Conservation (phyloP, 2,888 invertebrate genomes). For the Hipparchia sbordonii region DNA sequence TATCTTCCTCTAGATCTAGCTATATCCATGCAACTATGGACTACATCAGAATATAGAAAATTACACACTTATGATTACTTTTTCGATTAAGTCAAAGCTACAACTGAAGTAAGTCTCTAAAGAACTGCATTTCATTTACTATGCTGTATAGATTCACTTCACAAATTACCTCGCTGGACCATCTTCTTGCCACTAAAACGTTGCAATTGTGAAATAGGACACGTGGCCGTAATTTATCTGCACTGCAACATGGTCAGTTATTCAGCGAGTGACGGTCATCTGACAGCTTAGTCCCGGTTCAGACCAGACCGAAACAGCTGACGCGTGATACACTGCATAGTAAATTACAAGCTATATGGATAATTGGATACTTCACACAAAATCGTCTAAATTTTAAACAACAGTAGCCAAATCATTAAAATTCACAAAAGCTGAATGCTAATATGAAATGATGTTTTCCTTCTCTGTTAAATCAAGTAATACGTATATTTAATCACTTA, state of each 20-base stretch:
- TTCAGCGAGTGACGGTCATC: constrained; percentile 28
- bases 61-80: too few species aligned
- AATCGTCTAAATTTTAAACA: neutral
- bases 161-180: neutral
- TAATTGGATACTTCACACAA: neutral
- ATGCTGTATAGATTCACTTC: neutral
- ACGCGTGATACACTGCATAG: constrained; percentile 1
- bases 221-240: constrained; percentile 31
- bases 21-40: too few species aligned
- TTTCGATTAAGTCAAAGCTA: too few species aligned
- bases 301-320: constrained; percentile 24
- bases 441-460: too few species aligned
- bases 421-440: neutral
- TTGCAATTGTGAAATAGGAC: constrained; percentile 10
- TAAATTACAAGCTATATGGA: neutral
- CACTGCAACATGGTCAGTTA: constrained; percentile 31
- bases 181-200: neutral
- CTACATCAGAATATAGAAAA: too few species aligned
- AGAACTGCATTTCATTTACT: neutral
- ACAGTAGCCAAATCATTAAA: too few species aligned
- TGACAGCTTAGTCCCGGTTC: constrained; percentile 21
- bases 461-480: too few species aligned
- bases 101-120: too few species aligned
- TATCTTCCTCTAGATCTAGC: too few species aligned
- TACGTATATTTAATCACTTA: too few species aligned